Conservation (phyloP, 2,797 vertebrate species). For the Muscicapa comitata region DNA sequence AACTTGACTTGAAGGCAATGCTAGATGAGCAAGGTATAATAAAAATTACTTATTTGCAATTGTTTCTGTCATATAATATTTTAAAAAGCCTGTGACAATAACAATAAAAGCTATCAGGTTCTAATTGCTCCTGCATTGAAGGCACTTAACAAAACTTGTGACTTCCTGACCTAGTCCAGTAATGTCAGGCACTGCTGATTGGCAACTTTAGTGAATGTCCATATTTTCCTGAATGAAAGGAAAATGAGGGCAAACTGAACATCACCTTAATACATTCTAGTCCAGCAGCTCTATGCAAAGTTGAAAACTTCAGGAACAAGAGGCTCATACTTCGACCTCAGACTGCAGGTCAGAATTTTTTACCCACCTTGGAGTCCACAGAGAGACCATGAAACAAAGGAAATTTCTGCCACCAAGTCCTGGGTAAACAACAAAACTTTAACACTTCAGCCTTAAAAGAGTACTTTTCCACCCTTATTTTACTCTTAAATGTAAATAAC, state of each 20-base stretch:
- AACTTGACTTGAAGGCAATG: neutral
- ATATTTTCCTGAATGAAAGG: neutral
- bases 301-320: neutral
- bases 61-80: neutral
- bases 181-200: neutral
- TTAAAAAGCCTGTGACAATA: neutral
- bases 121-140: neutral
- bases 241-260: neutral
- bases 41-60: neutral
- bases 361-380: neutral
- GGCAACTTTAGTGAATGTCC: neutral
- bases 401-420: neutral
- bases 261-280: neutral
- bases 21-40: neutral
- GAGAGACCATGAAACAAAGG: neutral
- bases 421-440: neutral
- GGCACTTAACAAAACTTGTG: neutral
- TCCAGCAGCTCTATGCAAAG: neutral
- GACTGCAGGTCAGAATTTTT: neutral
- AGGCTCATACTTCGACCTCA: fast-evolving
- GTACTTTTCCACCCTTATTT: neutral
- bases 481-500: neutral
- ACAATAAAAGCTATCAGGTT: neutral
- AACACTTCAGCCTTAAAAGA: neutral
- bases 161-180: neutral